phyloP scores from a whole-genome alignment of 2,888 invertebrate species.

The Drosophila heteroneura region DNA sequence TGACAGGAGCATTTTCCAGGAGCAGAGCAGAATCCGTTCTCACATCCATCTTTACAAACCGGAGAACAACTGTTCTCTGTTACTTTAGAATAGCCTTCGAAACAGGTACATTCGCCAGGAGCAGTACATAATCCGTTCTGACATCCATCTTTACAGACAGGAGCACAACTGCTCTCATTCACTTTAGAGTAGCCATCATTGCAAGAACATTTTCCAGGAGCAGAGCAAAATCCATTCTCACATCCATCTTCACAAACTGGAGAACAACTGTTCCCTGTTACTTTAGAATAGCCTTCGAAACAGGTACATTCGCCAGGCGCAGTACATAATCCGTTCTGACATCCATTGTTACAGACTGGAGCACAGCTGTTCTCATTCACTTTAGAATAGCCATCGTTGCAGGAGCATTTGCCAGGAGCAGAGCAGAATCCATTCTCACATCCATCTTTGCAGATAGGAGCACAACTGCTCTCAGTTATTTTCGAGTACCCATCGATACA shows the following conservation, averaged over 20 bases:
- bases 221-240: constrained; percentile 26
- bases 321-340: too few species aligned
- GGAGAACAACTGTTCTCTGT: constrained; percentile 65
- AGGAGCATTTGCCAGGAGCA: background rate
- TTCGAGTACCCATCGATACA: background rate
- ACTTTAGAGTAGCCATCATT: background rate
- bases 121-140: constrained; percentile 17
- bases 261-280: too few species aligned
- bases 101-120: constrained; percentile 14
- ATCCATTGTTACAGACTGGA: background rate
- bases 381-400: background rate
- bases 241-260: constrained; percentile 22
- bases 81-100: background rate
- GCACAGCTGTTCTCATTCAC: background rate
- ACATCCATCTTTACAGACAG: constrained; percentile 7
- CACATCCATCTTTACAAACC: constrained; percentile 74
- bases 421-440: background rate
- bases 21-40: constrained; percentile 32
- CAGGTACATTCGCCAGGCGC: too few species aligned
- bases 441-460: background rate
- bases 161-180: background rate
- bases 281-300: too few species aligned
- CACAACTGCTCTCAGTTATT: background rate
- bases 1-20: constrained; percentile 20
- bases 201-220: background rate